A percentile compares a stretch with the other conserved stretches of the same genome.
Conservation (phyloP, 2,113 vertebrate species). For the Bothrops jararaca region DNA sequence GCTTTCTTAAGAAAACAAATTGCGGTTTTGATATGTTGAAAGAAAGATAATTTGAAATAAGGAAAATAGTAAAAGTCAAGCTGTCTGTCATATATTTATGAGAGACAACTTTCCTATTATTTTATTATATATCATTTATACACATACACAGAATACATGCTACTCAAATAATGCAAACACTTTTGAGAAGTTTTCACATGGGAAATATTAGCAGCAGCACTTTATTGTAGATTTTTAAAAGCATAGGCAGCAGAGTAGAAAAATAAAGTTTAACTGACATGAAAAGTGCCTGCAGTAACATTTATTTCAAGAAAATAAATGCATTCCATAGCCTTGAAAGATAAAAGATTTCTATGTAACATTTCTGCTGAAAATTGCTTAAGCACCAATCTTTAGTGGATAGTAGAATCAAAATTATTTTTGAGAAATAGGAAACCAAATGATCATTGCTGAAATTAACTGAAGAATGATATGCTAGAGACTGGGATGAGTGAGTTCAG, state of each 20-base stretch:
- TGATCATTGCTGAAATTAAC: background rate
- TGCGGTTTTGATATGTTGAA: background rate
- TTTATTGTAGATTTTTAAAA: background rate
- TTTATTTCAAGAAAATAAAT: conserved; percentile 32
- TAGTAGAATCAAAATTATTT: background rate
- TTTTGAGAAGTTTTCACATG: background rate
- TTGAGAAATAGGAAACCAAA: background rate
- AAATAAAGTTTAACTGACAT: conserved; percentile 2
- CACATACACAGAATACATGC: background rate
- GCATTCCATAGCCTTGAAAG: background rate
- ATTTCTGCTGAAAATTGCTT: conserved; percentile 1
- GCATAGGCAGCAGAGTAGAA: background rate
- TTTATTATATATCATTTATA: background rate
- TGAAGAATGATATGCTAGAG: background rate
- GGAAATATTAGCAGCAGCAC: conserved; percentile 14
- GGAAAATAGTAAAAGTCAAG: conserved; percentile 13
- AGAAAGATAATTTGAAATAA: conserved; percentile 21
- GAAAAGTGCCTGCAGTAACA: background rate
- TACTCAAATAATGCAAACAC: background rate
- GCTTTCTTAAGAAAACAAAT: background rate
- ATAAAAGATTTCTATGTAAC: background rate
- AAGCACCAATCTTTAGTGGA: background rate
- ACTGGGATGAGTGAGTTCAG: background rate
- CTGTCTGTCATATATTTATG: background rate
- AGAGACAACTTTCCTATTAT: background rate